Evolutionary conservation across 2,797 vertebrate genomes (phyloP).

Genomic region (Scarus forsteni): DNA sequence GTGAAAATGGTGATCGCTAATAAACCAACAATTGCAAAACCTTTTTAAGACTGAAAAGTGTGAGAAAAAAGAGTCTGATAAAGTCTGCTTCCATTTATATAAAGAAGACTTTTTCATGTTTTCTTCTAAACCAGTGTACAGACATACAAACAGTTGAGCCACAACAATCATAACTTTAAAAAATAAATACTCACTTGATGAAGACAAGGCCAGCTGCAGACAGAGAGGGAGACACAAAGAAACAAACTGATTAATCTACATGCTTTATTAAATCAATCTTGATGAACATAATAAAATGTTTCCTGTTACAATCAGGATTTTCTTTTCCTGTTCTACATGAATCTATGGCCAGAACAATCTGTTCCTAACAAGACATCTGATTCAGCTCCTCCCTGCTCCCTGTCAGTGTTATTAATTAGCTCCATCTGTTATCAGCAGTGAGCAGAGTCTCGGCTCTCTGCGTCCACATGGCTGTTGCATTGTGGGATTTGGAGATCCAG

Average conservation of each 20-base stretch:
- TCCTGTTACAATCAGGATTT: background rate
- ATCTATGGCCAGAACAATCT: conserved; percentile 5
- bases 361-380: conserved; percentile 21
- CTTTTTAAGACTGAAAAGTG: too few species aligned
- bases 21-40: too few species aligned
- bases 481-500: conserved; percentile 18
- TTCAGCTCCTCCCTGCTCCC: conserved; percentile 39
- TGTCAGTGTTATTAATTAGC: conserved; percentile 36
- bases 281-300: too few species aligned
- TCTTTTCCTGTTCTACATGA: background rate
- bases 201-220: conserved; percentile 81
- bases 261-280: background rate
- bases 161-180: background rate
- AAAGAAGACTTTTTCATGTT: too few species aligned
- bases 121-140: too few species aligned
- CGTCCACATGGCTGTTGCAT: conserved; percentile 37
- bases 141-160: too few species aligned
- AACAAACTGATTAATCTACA: conserved; percentile 20
- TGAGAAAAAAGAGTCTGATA: too few species aligned
- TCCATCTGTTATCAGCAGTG: conserved; percentile 45
- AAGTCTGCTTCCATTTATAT: too few species aligned
- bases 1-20: too few species aligned
- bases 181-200: conserved; percentile 74
- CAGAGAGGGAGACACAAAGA: conserved; percentile 35
- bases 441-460: background rate